Evolutionary conservation across 2,888 invertebrate species (phyloP).

Genomic region (Zele albiditarsus): DNA sequence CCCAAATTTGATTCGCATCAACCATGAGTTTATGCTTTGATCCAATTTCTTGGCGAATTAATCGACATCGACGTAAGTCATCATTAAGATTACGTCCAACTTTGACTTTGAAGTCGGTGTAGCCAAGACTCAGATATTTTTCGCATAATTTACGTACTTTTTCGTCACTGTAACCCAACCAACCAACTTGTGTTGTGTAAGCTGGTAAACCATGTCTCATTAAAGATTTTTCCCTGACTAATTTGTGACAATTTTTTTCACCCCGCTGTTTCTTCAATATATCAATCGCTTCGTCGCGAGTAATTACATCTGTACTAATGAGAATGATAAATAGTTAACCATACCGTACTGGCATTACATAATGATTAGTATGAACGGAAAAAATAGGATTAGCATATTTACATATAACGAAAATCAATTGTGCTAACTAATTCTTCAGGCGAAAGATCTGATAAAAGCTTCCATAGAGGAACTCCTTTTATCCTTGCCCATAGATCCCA

Average conservation of each 20-base stretch:
- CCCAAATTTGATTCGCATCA: constrained; percentile 93
- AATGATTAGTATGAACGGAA: background rate
- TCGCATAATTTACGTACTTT: constrained; percentile 81
- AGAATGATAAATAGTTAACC: background rate
- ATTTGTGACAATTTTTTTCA: constrained; percentile 72
- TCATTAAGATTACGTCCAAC: constrained; percentile 87
- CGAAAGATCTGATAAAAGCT: constrained; percentile 85
- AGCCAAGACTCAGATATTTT: constrained; percentile 84
- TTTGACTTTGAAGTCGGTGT: constrained; percentile 90
- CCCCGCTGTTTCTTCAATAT: constrained; percentile 77
- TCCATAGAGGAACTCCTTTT: constrained; percentile 91
- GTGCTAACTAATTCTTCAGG: constrained; percentile 89
- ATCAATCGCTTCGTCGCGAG: constrained; percentile 85
- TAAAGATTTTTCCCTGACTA: constrained; percentile 79
- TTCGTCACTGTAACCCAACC: constrained; percentile 90
- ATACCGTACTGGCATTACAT: background rate
- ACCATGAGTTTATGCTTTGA: constrained; percentile 86
- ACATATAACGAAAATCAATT: constrained; percentile 88
- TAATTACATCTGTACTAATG: constrained; percentile 87
- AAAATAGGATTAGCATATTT: constrained; percentile 44
- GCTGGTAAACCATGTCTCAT: constrained; percentile 85
- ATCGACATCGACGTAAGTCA: constrained; percentile 82
- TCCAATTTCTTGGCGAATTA: constrained; percentile 86
- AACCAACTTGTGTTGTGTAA: constrained; percentile 91
- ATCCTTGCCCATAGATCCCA: constrained; percentile 95